These are phyloP conservation scores for Popillia japonica DNA, from an alignment of 1,140 invertebrate genomes.

Conservation along the genomic window DNA sequence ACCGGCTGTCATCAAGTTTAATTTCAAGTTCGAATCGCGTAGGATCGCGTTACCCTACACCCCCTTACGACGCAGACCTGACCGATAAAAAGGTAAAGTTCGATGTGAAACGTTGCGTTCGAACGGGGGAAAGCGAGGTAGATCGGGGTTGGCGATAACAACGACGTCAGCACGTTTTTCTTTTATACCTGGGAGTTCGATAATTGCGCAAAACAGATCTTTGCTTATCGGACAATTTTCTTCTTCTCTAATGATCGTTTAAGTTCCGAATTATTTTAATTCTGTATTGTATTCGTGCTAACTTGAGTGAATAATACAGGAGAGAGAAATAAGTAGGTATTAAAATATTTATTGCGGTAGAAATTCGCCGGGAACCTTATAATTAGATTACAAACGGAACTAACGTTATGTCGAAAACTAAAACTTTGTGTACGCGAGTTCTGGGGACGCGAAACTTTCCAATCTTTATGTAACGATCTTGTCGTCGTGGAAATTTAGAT, in stretches of 20 bases:
- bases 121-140: background rate
- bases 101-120: background rate
- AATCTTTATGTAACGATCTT: constrained; percentile 11
- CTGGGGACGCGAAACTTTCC: background rate
- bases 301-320: too few relatives aligned
- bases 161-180: background rate
- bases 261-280: too few relatives aligned
- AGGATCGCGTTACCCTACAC: too few relatives aligned
- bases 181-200: background rate
- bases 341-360: too few relatives aligned
- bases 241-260: too few relatives aligned
- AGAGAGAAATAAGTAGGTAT: too few relatives aligned
- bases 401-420: background rate
- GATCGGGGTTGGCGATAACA: background rate
- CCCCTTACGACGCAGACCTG: background rate
- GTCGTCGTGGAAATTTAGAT: background rate
- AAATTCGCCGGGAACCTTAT: too few relatives aligned
- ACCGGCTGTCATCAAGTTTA: background rate
- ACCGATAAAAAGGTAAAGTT: background rate
- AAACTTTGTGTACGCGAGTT: background rate
- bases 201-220: background rate
- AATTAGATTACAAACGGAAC: too few relatives aligned
- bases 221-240: background rate
- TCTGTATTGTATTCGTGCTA: too few relatives aligned
- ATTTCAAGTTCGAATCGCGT: background rate